Evolutionary conservation across 2,113 vertebrate species (phyloP).

Genomic region (Aleadryas rufinucha): DNA sequence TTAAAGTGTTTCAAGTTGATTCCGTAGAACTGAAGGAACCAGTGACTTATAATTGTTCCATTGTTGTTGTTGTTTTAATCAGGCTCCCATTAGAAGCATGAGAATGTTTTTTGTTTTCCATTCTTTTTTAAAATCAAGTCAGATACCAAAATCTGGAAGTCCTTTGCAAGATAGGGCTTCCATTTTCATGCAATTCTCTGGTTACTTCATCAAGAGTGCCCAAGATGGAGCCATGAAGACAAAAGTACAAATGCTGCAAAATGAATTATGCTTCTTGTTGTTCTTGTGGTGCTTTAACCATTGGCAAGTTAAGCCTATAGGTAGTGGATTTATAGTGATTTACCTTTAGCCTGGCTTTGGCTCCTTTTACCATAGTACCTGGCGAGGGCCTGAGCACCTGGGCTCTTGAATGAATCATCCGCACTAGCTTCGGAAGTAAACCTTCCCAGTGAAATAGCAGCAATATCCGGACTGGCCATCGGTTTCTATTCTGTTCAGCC

Average conservation of each 20-base stretch:
- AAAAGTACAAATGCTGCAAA: neutral
- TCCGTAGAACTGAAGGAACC: neutral
- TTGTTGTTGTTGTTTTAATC: neutral
- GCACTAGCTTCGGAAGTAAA: neutral
- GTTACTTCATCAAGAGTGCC: rapidly evolving
- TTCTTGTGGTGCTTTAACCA: neutral
- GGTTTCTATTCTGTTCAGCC: neutral
- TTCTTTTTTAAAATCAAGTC: neutral
- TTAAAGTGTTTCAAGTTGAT: neutral
- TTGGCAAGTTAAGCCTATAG: neutral
- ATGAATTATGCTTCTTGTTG: neutral
- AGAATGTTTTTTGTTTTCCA: neutral
- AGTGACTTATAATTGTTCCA: neutral
- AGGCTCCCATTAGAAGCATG: neutral
- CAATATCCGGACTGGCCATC: slow-evolving; percentile 59
- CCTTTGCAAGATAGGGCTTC: neutral
- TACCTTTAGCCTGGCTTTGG: neutral
- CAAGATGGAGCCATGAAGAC: neutral
- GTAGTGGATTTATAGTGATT: neutral
- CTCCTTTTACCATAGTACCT: neutral
- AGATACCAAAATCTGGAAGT: slow-evolving; percentile 4
- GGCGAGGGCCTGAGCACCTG: slow-evolving; percentile 19
- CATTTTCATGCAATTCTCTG: neutral
- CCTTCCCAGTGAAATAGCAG: slow-evolving; percentile 12
- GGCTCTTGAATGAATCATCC: slow-evolving; percentile 9